Conservation (phyloP, 2,888 invertebrate genomes). For the Molanna angustata region DNA sequence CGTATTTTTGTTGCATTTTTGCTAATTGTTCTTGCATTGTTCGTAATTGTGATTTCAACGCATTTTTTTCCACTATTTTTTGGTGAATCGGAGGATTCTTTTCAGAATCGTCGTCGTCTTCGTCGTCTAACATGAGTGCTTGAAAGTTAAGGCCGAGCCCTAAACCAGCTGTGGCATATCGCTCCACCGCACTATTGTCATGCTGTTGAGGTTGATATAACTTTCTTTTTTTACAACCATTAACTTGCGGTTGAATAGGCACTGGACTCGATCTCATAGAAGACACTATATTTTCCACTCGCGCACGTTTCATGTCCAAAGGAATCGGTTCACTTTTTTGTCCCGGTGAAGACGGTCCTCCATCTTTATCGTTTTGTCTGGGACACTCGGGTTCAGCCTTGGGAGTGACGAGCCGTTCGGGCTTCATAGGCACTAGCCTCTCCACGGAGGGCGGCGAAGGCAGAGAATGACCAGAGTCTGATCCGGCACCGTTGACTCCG, state of each 20-base stretch:
- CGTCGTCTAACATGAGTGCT: conserved; percentile 61
- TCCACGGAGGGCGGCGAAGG: conserved; percentile 56
- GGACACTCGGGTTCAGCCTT: conserved; percentile 67
- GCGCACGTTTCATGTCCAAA: conserved; percentile 84
- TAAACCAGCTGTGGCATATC: conserved; percentile 54
- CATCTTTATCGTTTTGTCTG: conserved; percentile 57
- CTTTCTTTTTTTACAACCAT: conserved; percentile 94
- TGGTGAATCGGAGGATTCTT: conserved; percentile 76
- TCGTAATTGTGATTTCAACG: conserved; percentile 79
- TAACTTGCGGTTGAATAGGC: conserved; percentile 68
- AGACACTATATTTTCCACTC: conserved; percentile 93
- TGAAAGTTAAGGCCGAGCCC: conserved; percentile 57
- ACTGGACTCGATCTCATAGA: conserved; percentile 88
- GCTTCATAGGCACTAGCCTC: conserved; percentile 60
- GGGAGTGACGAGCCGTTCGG: conserved; percentile 63
- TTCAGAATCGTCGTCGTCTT: conserved; percentile 74
- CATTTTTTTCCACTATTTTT: conserved; percentile 83
- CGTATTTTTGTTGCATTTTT: conserved; percentile 88
- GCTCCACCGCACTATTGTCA: conserved; percentile 63
- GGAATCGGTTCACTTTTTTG: conserved; percentile 55
- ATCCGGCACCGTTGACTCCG: conserved; percentile 57
- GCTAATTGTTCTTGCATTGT: conserved; percentile 87
- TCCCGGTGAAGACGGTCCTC: conserved; percentile 41
- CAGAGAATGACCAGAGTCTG: conserved; percentile 52
- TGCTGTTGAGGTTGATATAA: conserved; percentile 95